These are phyloP conservation scores for Ophioderma brevispina DNA, from an alignment of 35 echinoderm and acorn worm genomes.

Conservation along the genomic window DNA sequence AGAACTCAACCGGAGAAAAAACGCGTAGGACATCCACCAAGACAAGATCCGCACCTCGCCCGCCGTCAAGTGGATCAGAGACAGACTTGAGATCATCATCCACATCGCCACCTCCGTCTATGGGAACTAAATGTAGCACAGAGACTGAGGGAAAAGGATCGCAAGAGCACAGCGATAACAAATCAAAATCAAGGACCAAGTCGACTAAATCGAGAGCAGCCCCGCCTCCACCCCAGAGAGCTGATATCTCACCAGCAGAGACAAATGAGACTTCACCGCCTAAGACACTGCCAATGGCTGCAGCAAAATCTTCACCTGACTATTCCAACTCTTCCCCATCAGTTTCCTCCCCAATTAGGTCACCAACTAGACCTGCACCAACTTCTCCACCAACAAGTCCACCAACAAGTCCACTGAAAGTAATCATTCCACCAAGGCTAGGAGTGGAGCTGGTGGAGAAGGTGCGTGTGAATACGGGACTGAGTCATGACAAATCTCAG, in stretches of 20 bases:
- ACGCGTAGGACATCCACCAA: constrained; percentile 31
- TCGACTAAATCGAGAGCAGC: constrained; percentile 21
- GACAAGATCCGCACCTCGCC: constrained; percentile 16
- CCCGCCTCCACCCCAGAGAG: constrained; percentile 59
- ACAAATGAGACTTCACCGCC: not conserved
- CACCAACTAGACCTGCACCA: not conserved
- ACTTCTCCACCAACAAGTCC: not conserved
- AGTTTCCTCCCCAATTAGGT: not conserved
- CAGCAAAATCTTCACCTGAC: not conserved
- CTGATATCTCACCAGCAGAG: not conserved
- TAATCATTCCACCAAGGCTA: constrained; percentile 52
- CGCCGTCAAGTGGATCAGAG: constrained; percentile 10
- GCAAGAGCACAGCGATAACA: constrained; percentile 37
- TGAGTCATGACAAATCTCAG: constrained; percentile 90
- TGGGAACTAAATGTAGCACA: not conserved
- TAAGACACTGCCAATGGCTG: not conserved
- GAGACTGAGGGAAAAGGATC: not conserved
- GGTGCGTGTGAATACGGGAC: constrained; percentile 78
- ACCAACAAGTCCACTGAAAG: not conserved
- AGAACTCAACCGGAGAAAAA: no score
- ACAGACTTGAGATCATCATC: not conserved
- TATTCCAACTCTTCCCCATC: not conserved
- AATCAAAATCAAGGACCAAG: not conserved
- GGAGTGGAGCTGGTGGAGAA: constrained; percentile 81
- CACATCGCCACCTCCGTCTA: not conserved